phyloP scores from a whole-genome alignment of 2,888 invertebrate genomes.

The Sinotaia quadrata region DNA sequence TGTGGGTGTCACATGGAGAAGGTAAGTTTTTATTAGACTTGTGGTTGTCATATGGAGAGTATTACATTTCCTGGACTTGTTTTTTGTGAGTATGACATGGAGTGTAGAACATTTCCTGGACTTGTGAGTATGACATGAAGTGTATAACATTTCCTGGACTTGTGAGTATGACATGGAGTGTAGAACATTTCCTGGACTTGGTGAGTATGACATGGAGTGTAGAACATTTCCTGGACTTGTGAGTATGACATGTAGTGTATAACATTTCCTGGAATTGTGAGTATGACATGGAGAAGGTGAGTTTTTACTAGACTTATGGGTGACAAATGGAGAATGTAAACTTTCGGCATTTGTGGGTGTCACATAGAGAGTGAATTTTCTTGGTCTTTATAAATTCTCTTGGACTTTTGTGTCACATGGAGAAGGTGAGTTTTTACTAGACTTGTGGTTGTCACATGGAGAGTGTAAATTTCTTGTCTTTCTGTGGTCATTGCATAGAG shows the following conservation, averaged over 20 bases:
- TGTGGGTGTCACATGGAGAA: conserved; percentile 98
- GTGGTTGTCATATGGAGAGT: neutral
- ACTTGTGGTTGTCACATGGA: neutral
- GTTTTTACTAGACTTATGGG: neutral
- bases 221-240: too few species aligned
- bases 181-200: too few species aligned
- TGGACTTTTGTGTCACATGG: conserved; percentile 97
- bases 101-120: neutral
- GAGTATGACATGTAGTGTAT: too few species aligned
- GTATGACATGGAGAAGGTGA: conserved; percentile 95
- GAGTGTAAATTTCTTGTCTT: conserved; percentile 1
- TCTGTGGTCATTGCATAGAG: neutral
- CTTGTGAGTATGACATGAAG: neutral
- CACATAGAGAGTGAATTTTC: too few species aligned
- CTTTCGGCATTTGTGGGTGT: too few species aligned
- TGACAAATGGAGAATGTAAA: too few species aligned
- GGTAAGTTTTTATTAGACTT: conserved; percentile 75
- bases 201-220: too few species aligned
- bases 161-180: too few species aligned
- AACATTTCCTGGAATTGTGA: too few species aligned
- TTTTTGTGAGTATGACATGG: neutral
- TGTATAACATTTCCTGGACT: neutral
- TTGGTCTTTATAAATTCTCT: too few species aligned
- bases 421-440: conserved; percentile 79
- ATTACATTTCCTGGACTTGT: neutral